Base-by-base conservation (phyloP, 2,888 invertebrate species). In the Rhynchonema sp. region DNA sequence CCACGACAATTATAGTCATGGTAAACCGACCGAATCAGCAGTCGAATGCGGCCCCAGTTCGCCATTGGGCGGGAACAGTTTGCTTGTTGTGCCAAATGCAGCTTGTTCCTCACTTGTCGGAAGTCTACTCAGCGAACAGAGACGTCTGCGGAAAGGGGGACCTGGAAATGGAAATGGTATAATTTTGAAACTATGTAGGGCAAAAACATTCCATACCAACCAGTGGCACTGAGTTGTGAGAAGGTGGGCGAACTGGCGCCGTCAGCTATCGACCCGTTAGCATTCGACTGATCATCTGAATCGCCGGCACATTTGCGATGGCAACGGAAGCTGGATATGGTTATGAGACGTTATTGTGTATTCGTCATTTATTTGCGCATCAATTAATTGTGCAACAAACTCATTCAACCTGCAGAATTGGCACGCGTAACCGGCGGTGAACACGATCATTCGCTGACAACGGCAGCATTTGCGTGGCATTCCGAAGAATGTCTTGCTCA, bases 401-500 rank as follows among this genome's bases (percentile, higher is more conserved):
- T 23, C 55, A 55, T n/a, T 28, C 17, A 29, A 60, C 60, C 60
- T 29, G 55, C 63, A 63, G 38, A 57, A 60, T 55, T 63, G 63
- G 55, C 63, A 63, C 23, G 59, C 54, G 30, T 58, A 63, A 1
- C 60, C 63, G 1, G 60, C 60, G 23, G 62, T 59, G 22, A 60
- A 26, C 22, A 61, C 26, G n/a, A 62, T 56, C 54, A 62, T 46
- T 28, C 59, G 58, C 20, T 60, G n/a, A 46, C 63, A 63, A 22
- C 55, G 57, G 30, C 30, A 46, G 49, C 63, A 63, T 29, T 60
- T 60, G 26, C 63, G 55, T 17, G 63, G 63, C 54, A 63, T 56
- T 2, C 60, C 60, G 59, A 60, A 62, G 56, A 62, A 63, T 1
- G 60, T 59, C 56, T 63, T 63, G 55, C 30, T 57, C n/a, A 63